These are phyloP conservation scores for Sceliomorpha sp. DNA, from an alignment of 2,888 invertebrate genomes.

Conservation along the genomic window DNA sequence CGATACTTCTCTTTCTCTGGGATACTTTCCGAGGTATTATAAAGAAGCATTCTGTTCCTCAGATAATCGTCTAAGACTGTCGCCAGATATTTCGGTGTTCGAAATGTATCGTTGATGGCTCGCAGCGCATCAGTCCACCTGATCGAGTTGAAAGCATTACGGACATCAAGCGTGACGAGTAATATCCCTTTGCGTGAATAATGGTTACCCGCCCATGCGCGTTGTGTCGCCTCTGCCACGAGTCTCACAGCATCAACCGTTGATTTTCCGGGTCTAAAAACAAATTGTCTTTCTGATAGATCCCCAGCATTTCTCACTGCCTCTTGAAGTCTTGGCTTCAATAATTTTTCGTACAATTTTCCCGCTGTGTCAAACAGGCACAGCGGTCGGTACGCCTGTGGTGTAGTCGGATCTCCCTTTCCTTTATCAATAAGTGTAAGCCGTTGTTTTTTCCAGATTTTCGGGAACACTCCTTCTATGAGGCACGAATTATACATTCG, in stretches of 20 bases:
- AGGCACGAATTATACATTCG: slow-evolving; percentile 38
- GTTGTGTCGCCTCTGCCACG: background rate
- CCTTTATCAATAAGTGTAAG: slow-evolving; percentile 50
- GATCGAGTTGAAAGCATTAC: slow-evolving; percentile 17
- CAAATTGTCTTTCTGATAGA: slow-evolving; percentile 43
- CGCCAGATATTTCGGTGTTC: too few relatives aligned
- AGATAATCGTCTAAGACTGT: too few relatives aligned
- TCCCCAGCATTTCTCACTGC: slow-evolving; percentile 40
- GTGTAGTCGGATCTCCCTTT: slow-evolving; percentile 35
- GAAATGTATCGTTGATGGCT: too few relatives aligned
- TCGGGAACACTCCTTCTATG: slow-evolving; percentile 30
- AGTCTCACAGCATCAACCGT: slow-evolving; percentile 5
- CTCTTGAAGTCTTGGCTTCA: slow-evolving; percentile 40
- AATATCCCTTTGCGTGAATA: slow-evolving; percentile 1
- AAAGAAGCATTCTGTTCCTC: too few relatives aligned
- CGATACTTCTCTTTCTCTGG: too few relatives aligned
- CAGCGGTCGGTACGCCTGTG: slow-evolving; percentile 40
- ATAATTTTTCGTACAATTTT: slow-evolving; percentile 50
- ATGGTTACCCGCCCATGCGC: slow-evolving; percentile 11
- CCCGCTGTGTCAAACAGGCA: slow-evolving; percentile 36
- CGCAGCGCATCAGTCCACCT: slow-evolving; percentile 7
- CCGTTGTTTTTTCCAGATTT: slow-evolving; percentile 27
- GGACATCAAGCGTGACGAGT: slow-evolving; percentile 8
- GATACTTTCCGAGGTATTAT: too few relatives aligned
- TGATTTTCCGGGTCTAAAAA: slow-evolving; percentile 23